phyloP scores from a whole-genome alignment of 2,888 invertebrate genomes.

The Liodrosophila aerea region DNA sequence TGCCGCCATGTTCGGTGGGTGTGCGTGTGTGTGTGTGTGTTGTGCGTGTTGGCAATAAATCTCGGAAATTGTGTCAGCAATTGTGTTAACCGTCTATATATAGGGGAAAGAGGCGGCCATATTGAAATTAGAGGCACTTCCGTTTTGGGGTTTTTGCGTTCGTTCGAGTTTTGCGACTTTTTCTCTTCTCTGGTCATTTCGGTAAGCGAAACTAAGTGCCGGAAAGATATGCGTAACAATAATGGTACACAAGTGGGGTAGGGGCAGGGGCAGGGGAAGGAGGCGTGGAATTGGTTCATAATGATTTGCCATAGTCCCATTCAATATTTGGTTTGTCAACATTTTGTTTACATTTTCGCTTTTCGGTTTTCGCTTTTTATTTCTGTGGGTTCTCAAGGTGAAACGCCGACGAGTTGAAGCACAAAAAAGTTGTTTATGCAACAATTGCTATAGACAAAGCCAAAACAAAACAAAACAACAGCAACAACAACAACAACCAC shows the following conservation, averaged over 20 bases:
- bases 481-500: neutral
- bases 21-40: constrained; percentile 31
- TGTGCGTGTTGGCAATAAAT: constrained; percentile 62
- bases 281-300: constrained; percentile 9
- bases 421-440: constrained; percentile 59
- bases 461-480: neutral
- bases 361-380: constrained; percentile 9
- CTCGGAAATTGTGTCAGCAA: constrained; percentile 77
- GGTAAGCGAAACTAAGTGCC: constrained; percentile 66
- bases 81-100: constrained; percentile 64
- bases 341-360: constrained; percentile 53
- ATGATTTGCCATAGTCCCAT: constrained; percentile 14
- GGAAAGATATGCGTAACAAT: constrained; percentile 69
- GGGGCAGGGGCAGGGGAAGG: neutral
- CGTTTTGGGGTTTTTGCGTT: constrained; percentile 46
- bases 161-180: neutral
- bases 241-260: constrained; percentile 12
- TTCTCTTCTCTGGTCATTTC: constrained; percentile 57
- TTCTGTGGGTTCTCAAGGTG: constrained; percentile 34
- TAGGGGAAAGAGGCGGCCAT: constrained; percentile 52
- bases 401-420: constrained; percentile 19
- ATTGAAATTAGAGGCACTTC: constrained; percentile 77
- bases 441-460: constrained; percentile 18
- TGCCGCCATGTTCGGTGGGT: constrained; percentile 43
- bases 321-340: constrained; percentile 50